Percentiles rank a stretch among this genome's conserved stretches.
Conservation (phyloP, 2,113 vertebrate genomes). For the Tricholaema leucomelas region DNA sequence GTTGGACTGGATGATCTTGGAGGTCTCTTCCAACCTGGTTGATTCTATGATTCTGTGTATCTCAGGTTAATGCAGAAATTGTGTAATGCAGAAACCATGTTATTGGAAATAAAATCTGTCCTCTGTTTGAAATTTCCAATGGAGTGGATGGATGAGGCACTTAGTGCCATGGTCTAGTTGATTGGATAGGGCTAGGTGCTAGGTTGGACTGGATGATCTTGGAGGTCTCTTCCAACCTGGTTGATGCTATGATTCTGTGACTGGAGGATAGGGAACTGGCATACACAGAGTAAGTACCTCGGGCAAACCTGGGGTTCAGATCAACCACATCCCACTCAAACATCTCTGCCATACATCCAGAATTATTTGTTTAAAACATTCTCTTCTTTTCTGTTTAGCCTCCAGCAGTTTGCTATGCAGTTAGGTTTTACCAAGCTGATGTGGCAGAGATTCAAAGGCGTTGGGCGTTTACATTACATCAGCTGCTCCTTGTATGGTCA, state of each 20-base stretch:
- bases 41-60: too few relatives aligned
- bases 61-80: not conserved
- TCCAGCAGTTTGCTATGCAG: not conserved
- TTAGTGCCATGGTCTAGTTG: too few relatives aligned
- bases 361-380: not conserved
- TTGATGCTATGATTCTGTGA: too few relatives aligned
- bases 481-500: not conserved
- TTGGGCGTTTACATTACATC: not conserved
- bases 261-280: not conserved
- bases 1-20: too few relatives aligned
- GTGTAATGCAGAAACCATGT: accelerated
- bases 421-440: not conserved
- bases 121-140: not conserved
- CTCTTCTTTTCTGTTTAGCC: accelerated
- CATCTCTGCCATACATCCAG: not conserved
- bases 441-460: not conserved
- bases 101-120: not conserved
- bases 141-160: too few relatives aligned
- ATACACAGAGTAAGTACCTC: not conserved
- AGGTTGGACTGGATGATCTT: too few relatives aligned
- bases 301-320: not conserved
- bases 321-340: not conserved
- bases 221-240: too few relatives aligned
- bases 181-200: too few relatives aligned
- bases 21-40: too few relatives aligned